Percentiles rank a stretch among this genome's conserved stretches.
phyloP scores from a whole-genome alignment of 2,888 invertebrate genomes.

The Hyalella azteca region DNA sequence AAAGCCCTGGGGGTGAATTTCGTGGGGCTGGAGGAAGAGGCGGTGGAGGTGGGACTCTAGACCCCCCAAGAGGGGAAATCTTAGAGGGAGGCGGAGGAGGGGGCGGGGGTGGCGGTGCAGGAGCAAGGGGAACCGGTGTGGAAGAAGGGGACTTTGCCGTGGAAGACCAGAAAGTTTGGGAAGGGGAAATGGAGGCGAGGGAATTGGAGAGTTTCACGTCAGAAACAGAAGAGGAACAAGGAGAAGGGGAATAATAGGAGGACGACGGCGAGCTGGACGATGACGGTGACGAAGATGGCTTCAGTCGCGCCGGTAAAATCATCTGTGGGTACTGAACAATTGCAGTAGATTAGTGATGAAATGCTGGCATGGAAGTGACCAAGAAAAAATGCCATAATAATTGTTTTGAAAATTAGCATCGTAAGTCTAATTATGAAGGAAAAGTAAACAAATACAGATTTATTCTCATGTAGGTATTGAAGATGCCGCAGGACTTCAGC shows the following conservation, averaged over 20 bases:
- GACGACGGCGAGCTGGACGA: constrained; percentile 62
- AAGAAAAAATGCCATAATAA: no score
- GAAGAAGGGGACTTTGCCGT: constrained; percentile 50
- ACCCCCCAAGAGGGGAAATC: constrained; percentile 39
- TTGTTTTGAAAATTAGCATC: no score
- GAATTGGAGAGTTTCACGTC: constrained; percentile 44
- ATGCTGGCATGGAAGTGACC: no score
- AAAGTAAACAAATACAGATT: no score
- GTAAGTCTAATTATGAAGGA: no score
- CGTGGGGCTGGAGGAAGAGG: constrained; percentile 60
- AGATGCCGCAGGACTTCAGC: no score
- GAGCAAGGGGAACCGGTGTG: constrained; percentile 41
- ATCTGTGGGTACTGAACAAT: constrained; percentile 73
- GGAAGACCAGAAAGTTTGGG: constrained; percentile 57
- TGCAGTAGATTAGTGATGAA: no score
- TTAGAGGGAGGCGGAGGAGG: constrained; percentile 57
- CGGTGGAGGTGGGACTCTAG: neutral
- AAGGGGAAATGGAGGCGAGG: constrained; percentile 31
- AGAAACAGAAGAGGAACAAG: constrained; percentile 47
- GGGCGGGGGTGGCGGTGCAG: constrained; percentile 52
- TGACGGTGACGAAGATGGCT: constrained; percentile 63
- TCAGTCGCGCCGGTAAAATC: constrained; percentile 76
- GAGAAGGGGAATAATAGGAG: constrained; percentile 58
- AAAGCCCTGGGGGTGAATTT: constrained; percentile 28
- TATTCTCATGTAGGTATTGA: no score